Percentiles rank a stretch among this genome's conserved stretches.
Conservation (phyloP, 1,140 invertebrate genomes). For the Ladona fulva region DNA sequence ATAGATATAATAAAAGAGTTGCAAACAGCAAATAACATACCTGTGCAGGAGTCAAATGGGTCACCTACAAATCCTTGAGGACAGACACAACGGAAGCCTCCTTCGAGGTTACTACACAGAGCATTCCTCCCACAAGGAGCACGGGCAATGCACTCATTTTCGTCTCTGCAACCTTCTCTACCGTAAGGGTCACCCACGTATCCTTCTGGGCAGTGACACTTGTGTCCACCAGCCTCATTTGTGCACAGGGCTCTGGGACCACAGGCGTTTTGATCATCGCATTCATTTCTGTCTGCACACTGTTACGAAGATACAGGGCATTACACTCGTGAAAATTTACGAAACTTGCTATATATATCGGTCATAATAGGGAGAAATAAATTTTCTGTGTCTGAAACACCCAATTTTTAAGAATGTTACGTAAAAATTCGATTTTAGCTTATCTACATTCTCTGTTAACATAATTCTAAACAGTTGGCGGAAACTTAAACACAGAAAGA, state of each 20-base stretch:
- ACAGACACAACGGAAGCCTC: conserved; percentile 64
- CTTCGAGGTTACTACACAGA: conserved; percentile 59
- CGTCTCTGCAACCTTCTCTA: conserved; percentile 43
- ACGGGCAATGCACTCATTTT: conserved; percentile 59
- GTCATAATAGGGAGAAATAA: too few species aligned
- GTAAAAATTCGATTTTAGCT: too few species aligned
- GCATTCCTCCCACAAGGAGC: conserved; percentile 62
- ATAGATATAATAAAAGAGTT: too few species aligned
- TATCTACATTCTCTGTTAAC: too few species aligned
- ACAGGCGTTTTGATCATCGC: conserved; percentile 58
- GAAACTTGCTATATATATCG: too few species aligned
- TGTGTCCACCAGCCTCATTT: conserved; percentile 66
- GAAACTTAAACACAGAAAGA: too few species aligned
- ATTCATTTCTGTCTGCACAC: conserved; percentile 81
- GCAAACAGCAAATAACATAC: conserved; percentile 36
- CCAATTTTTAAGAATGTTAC: too few species aligned
- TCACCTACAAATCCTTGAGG: conserved; percentile 68
- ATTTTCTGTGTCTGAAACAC: too few species aligned
- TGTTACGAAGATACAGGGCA: conserved; percentile 30
- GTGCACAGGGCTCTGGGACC: conserved; percentile 67
- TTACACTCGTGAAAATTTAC: too few species aligned
- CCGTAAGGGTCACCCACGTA: conserved; percentile 56
- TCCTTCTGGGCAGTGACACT: conserved; percentile 74
- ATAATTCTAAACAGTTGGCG: too few species aligned
- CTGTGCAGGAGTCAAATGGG: conserved; percentile 56